Base-by-base conservation (phyloP, 2,113 vertebrate species). In the Pollachius pollachius region DNA sequence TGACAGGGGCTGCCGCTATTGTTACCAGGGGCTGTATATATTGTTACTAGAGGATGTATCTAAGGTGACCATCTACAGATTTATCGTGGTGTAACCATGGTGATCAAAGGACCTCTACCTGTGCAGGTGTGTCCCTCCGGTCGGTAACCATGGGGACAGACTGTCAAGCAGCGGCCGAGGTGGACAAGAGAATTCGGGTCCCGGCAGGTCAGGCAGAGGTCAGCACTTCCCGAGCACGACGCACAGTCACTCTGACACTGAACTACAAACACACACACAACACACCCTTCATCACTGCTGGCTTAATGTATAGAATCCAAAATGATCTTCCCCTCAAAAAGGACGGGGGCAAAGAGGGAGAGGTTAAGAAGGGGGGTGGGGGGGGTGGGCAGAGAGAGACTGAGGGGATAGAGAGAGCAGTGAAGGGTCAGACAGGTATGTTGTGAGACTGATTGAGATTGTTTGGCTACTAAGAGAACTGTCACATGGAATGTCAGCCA, bases 141-240 rank as follows among this genome's bases (percentile, higher is more conserved):
- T 15, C 77, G 81, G 81, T 34, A 83, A 0, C 89, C 87, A 0
- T 65, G 63, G 0, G 89, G 87, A 77, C 89, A 90, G 19, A 52
- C 8, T 1, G 80, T 12, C 61, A 82, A 60, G 60, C 89, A 90
- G 67, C 57, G 86, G 16, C 86, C 87, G 0, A n/a, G 69, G 25
- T 88, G 86, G 34, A 88, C 82, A 18, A 84, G 11, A 11, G 89
- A 66, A 63, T 77, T 81, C 0, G 78, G 70, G 67, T 89, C 77
- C 57, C 65, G 75, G 86, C 89, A 90, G 82, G 67, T 80, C 9
- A 83, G 77, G 21, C 89, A 90, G 23, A 69, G 77, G 34, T 86
- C 85, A 0, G 82, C 66, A 7, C 70, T 18, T 15, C 80, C 85
- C 3, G 52, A 59, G 57, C 89, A 90, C 0, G 81, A 73, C 58